Evolutionary conservation across 2,113 vertebrate species (phyloP).

Genomic region (Sapajus apella): DNA sequence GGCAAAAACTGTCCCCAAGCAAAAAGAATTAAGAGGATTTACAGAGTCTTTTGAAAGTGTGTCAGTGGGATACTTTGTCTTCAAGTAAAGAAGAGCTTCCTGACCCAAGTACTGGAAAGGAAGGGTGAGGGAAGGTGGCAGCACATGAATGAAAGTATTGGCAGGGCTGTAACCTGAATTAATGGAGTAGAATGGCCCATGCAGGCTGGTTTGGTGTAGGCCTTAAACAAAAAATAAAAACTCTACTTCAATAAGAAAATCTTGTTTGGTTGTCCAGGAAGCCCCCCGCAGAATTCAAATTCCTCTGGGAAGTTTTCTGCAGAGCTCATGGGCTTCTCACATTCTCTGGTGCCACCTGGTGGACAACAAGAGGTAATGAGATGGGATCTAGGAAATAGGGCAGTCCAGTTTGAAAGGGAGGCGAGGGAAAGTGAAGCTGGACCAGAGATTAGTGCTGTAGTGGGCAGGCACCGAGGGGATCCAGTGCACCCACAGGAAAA

Average conservation of each 20-base stretch:
- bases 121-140: background rate
- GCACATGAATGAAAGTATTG: background rate
- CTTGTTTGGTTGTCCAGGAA: background rate
- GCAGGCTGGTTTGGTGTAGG: background rate
- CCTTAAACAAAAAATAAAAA: background rate
- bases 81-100: background rate
- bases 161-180: background rate
- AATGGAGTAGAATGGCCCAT: background rate
- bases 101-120: background rate
- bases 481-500: background rate
- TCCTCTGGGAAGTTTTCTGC: background rate
- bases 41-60: background rate
- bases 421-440: background rate
- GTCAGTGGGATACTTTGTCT: background rate
- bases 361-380: background rate
- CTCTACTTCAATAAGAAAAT: background rate
- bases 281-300: background rate
- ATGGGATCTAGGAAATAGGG: background rate
- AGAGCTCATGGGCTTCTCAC: background rate
- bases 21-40: conserved; percentile 3
- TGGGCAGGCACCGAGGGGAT: background rate
- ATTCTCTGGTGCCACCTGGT: conserved; percentile 68
- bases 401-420: background rate
- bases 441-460: background rate
- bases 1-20: background rate